Percentiles rank a stretch among this genome's conserved stretches.
phyloP scores from a whole-genome alignment of 1,140 invertebrate species.

The Wiebesia pumilae region DNA sequence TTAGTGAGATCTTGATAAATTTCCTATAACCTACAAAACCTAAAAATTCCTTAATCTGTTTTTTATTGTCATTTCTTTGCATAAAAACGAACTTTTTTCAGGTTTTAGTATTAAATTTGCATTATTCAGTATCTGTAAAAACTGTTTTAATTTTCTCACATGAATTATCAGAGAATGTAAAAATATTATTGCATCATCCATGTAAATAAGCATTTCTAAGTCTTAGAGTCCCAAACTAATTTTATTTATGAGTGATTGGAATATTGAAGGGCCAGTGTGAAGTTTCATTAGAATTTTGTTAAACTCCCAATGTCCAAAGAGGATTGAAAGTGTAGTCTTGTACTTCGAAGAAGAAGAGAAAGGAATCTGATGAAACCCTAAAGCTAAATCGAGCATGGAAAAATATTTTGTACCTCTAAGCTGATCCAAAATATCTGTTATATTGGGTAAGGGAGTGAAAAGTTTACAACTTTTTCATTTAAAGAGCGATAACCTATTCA shows the following conservation, averaged over 20 bases:
- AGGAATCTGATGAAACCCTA: conserved; percentile 11
- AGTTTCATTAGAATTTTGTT: background rate
- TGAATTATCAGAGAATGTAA: too few species aligned
- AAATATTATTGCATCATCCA: too few species aligned
- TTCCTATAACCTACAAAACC: too few species aligned
- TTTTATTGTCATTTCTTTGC: too few species aligned
- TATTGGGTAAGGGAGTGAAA: conserved; percentile 12
- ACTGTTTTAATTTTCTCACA: too few species aligned
- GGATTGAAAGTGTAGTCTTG: background rate
- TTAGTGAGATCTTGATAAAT: too few species aligned
- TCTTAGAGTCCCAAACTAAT: background rate
- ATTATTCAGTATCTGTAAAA: too few species aligned
- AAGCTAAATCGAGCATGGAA: background rate
- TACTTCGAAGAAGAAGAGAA: background rate
- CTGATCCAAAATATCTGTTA: conserved; percentile 14
- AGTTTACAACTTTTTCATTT: too few species aligned
- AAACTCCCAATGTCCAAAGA: background rate
- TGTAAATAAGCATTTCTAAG: background rate
- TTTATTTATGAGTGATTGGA: background rate
- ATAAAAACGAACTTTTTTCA: too few species aligned
- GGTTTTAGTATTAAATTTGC: too few species aligned
- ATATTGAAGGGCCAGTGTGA: background rate
- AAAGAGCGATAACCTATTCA: too few species aligned
- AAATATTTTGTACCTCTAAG: conserved; percentile 9
- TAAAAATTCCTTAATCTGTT: too few species aligned